These are phyloP conservation scores for Encarsia formosa DNA, from an alignment of 2,888 invertebrate genomes.

Conservation along the genomic window DNA sequence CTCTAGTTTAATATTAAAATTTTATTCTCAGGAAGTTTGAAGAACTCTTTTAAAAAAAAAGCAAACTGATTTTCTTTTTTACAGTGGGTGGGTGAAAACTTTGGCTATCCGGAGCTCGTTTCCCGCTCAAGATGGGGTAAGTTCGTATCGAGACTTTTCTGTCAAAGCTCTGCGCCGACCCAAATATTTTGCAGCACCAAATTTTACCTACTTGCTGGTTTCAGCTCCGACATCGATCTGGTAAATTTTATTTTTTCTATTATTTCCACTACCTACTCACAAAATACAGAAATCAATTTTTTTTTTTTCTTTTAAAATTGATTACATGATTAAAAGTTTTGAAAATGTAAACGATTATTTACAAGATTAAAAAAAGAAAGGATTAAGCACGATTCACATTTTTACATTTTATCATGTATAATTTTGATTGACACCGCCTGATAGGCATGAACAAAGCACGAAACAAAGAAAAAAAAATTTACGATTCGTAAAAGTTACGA, in stretches of 20 bases:
- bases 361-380: too few species aligned
- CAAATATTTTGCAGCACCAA: constrained; percentile 43
- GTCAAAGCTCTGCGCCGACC: constrained; percentile 37
- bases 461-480: too few species aligned
- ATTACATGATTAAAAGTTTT: not conserved
- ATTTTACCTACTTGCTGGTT: constrained; percentile 40
- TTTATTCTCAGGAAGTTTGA: too few species aligned
- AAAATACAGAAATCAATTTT: not conserved
- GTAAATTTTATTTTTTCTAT: constrained; percentile 6
- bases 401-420: too few species aligned
- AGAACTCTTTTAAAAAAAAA: too few species aligned
- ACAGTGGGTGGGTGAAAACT: constrained; percentile 46
- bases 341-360: too few species aligned
- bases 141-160: constrained; percentile 42
- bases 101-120: constrained; percentile 46
- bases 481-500: too few species aligned
- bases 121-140: constrained; percentile 44
- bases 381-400: too few species aligned
- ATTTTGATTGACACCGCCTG: too few species aligned
- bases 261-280: not conserved
- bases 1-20: too few species aligned
- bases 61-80: too few species aligned
- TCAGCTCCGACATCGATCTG: constrained; percentile 31
- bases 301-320: not conserved
- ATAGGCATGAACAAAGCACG: too few species aligned